A percentile compares a stretch with the other conserved stretches of the same genome.
These are phyloP conservation scores for Hydropsyche betteni DNA, from an alignment of 2,888 invertebrate species.

Conservation along the genomic window DNA sequence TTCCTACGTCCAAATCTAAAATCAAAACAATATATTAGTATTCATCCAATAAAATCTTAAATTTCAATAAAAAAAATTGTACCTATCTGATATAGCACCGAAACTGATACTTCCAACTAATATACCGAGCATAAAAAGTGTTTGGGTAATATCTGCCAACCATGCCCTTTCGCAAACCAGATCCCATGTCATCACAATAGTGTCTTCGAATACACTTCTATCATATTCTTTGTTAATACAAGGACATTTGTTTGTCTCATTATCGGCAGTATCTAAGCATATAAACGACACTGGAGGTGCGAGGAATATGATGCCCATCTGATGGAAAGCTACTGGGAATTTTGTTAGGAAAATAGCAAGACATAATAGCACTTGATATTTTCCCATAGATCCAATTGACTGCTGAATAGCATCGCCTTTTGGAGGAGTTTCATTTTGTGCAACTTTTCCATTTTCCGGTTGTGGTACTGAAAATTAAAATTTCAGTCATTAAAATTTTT, in stretches of 20 bases:
- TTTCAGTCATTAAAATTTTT: background rate
- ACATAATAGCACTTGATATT: constrained; percentile 63
- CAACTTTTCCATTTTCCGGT: constrained; percentile 12
- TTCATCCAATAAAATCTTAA: background rate
- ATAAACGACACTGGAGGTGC: constrained; percentile 60
- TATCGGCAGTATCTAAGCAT: constrained; percentile 53
- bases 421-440: constrained; percentile 43
- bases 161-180: constrained; percentile 74
- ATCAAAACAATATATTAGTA: constrained; percentile 49
- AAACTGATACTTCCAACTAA: constrained; percentile 77
- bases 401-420: constrained; percentile 59
- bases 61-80: constrained; percentile 52
- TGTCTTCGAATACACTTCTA: constrained; percentile 72
- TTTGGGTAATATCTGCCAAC: constrained; percentile 76
- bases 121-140: constrained; percentile 78
- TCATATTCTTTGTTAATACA: constrained; percentile 71
- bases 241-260: constrained; percentile 61
- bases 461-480: constrained; percentile 24
- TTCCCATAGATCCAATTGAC: constrained; percentile 64
- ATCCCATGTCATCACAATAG: constrained; percentile 79
- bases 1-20: constrained; percentile 78
- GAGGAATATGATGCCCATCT: constrained; percentile 65
- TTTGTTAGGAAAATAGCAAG: constrained; percentile 61
- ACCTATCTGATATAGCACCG: constrained; percentile 81
- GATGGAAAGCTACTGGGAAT: constrained; percentile 64